These are phyloP conservation scores for Pogonognathellus flavescens DNA, from an alignment of 1,140 invertebrate species.

Conservation along the genomic window DNA sequence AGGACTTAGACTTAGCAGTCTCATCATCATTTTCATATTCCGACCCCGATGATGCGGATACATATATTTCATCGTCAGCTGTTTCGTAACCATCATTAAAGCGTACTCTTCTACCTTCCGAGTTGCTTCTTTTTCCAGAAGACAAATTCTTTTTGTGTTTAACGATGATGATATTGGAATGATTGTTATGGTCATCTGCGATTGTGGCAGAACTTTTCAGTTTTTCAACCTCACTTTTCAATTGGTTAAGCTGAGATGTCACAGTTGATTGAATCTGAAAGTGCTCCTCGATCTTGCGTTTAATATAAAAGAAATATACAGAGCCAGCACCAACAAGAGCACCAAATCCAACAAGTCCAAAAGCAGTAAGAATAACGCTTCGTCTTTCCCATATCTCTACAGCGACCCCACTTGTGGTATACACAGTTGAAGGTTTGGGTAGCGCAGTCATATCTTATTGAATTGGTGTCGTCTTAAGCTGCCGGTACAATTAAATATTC, in stretches of 20 bases:
- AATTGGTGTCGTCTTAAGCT: no score
- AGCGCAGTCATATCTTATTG: no score
- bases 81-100: constrained; percentile 50
- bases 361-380: constrained; percentile 51
- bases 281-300: constrained; percentile 41
- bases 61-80: constrained; percentile 57
- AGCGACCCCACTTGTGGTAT: background rate
- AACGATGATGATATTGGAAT: background rate
- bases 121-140: background rate
- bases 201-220: constrained; percentile 16
- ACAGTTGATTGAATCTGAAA: constrained; percentile 59
- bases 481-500: no score
- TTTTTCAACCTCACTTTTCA: constrained; percentile 55
- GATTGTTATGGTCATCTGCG: constrained; percentile 19
- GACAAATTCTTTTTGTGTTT: constrained; percentile 5
- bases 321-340: constrained; percentile 59
- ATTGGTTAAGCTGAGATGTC: constrained; percentile 47
- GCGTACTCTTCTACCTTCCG: background rate
- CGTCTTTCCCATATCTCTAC: constrained; percentile 51
- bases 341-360: constrained; percentile 63
- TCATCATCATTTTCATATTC: constrained; percentile 31
- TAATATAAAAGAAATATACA: constrained; percentile 58
- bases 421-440: background rate
- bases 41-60: constrained; percentile 43
- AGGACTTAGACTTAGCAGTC: background rate